Evolutionary conservation across 2,113 vertebrate species (phyloP).

Genomic region (Atrichornis clamosus): DNA sequence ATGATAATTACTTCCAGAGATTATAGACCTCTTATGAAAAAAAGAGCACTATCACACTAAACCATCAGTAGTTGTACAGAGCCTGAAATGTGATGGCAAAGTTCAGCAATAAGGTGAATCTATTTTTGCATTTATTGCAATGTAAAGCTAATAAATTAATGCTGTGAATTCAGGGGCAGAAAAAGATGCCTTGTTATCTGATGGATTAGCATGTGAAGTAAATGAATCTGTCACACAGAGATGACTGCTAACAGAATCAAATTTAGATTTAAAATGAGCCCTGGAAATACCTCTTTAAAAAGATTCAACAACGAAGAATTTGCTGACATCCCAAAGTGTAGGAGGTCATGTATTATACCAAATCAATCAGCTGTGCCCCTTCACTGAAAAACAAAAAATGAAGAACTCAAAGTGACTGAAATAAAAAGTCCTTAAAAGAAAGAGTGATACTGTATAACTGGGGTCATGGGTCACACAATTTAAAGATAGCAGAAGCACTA

Average conservation of each 20-base stretch:
- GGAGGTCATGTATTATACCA: slow-evolving; percentile 25
- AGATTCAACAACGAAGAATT: slow-evolving; percentile 12
- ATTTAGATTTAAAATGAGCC: slow-evolving; percentile 49
- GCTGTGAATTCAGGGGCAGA: neutral
- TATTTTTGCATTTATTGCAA: slow-evolving; percentile 5
- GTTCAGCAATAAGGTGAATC: neutral
- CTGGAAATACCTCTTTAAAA: slow-evolving; percentile 7
- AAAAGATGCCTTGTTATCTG: neutral
- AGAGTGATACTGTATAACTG: neutral
- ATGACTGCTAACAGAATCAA: slow-evolving; percentile 18
- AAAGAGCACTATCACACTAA: neutral
- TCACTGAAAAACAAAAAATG: slow-evolving; percentile 2
- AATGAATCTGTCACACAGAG: slow-evolving; percentile 37
- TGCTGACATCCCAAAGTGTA: neutral
- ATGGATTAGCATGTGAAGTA: slow-evolving; percentile 32
- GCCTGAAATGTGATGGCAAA: neutral
- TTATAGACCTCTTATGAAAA: neutral
- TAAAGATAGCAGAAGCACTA: neutral
- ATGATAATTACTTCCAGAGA: neutral
- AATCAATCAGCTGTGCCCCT: slow-evolving; percentile 28
- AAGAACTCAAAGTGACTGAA: slow-evolving; percentile 4
- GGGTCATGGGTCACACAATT: neutral
- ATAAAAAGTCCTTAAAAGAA: slow-evolving; percentile 30
- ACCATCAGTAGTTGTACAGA: neutral
- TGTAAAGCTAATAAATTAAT: slow-evolving; percentile 1